Evolutionary conservation across 2,888 invertebrate species (phyloP).

Genomic region (Ophion ellenae): DNA sequence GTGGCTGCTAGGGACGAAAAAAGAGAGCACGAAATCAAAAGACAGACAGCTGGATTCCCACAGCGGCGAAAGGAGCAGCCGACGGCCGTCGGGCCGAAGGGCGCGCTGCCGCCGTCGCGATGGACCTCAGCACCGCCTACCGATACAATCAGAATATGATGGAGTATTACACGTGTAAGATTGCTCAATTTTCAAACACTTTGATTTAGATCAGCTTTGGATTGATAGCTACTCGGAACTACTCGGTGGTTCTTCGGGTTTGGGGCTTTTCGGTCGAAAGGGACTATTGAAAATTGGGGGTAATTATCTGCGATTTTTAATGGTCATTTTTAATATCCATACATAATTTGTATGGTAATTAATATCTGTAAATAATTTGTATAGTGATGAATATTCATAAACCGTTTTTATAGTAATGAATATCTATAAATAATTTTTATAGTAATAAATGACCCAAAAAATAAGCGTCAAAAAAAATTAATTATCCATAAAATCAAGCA

Average conservation of each 20-base stretch:
- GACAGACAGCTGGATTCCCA: slow-evolving; percentile 76
- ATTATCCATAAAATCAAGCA: too few species aligned
- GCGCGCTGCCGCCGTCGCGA: slow-evolving; percentile 85
- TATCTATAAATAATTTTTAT: too few species aligned
- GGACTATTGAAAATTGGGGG: background rate
- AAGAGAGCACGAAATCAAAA: slow-evolving; percentile 20
- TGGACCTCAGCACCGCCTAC: slow-evolving; percentile 97
- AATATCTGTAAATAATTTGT: too few species aligned
- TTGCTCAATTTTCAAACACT: slow-evolving; percentile 25
- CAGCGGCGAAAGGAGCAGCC: slow-evolving; percentile 68
- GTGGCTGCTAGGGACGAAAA: slow-evolving; percentile 36
- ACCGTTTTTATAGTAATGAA: too few species aligned
- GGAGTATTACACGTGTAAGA: slow-evolving; percentile 99
- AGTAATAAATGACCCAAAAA: too few species aligned
- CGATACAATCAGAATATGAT: slow-evolving; percentile 99
- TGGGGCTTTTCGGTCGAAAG: too few species aligned
- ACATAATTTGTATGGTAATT: too few species aligned
- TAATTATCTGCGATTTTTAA: too few species aligned
- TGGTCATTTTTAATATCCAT: too few species aligned
- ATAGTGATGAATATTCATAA: too few species aligned
- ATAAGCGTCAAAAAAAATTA: too few species aligned
- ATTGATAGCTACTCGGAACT: background rate
- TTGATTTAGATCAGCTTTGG: background rate
- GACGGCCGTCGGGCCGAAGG: slow-evolving; percentile 78
- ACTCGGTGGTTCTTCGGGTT: background rate